Evolutionary conservation across 2,888 invertebrate genomes (phyloP), one percentile per base, ranked within the genome.

Genomic region (Latrodectus hesperus): DNA sequence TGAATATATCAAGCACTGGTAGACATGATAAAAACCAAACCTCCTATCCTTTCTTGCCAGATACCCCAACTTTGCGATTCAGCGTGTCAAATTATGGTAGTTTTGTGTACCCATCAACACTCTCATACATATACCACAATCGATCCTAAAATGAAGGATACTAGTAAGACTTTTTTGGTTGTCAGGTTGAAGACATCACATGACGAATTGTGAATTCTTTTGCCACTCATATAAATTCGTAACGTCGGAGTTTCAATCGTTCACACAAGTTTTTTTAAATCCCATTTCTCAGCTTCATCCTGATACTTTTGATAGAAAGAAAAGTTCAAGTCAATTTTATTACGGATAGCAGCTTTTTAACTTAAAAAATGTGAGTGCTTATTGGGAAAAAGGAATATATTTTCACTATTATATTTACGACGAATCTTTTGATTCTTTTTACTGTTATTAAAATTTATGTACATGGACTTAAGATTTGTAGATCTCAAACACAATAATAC

Each of bases 281-380:
- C n/a, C 60, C 14, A 60, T 60, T 60, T 60, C n/a, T 60, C 16
- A 16, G 14, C 10, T 16, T n/a, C 60, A 9, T 60, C 11, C 60
- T 60, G n/a, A 60, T 12, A 6, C 12, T 60, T 16, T n/a, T n/a
- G n/a, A n/a, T n/a, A 12, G 12, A 60, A 12, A 60, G n/a, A 60
- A 60, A 60, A 60, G 60, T 60, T 60, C 60, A 5, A 60, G 60
- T 60, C 60, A 60, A n/a, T 60, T 60, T 60, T 60, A 60, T 60
- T 60, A 60, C n/a, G 60, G 16, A 60, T 60, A 16, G 12, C n/a
- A 0, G 11, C n/a, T 60, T 60, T 60, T 60, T 11, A 60, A n/a
- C 60, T 60, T 16, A 60, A n/a, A 6, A 60, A 60, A 60, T 60
- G 60, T n/a, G 12, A n/a, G n/a, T n/a, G 12, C n/a, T 9, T 60